Base-by-base conservation (phyloP, 2,113 vertebrate species). In the Pholis gunnellus region DNA sequence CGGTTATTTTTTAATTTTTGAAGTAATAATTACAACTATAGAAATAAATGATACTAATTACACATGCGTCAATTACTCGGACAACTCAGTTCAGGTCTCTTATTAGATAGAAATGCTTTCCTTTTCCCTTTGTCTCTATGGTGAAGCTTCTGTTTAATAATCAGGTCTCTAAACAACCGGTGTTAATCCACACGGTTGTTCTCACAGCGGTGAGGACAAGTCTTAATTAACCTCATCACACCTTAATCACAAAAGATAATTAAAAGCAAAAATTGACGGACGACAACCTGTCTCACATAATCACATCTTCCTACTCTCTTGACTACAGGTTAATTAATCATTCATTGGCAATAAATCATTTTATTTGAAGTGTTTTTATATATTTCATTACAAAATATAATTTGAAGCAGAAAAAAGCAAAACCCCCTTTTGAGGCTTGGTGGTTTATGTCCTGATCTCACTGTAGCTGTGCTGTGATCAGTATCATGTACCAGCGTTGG, bases 201-300 rank as follows among this genome's bases (percentile, higher is more conserved):
- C 61, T 63, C 61, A 60, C 48, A 67, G 77, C 74, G 48, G 69
- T 48, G 14, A 38, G 40, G 57, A 40, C 70, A 22, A 67, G 44
- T 63, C 66, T 81, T 61, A 68, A 81, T 88, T 87, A 85, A 56
- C 59, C 70, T 65, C 72, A 13, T 60, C 84, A 76, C 29, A 25
- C 81, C 15, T 77, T 69, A 72, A 87, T 87, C 61, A 83, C 54
- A 85, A 52, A 70, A 86, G 68, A 81, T 77, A 46, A 85, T 83
- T 78, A 84, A 80, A 64, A 72, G n/a, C 22, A 69, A 27, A 34
- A 61, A 64, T 40, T 6, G 22, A 78, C 76, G 77, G 78, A 64
- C 65, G 67, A 38, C 69, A 29, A 52, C 57, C 31, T 54, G 66
- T 50, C 74, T 46, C 42, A 36, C 52, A 11, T 40, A 17, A 66